Percentiles rank a stretch among this genome's conserved stretches.
Conservation (phyloP, 2,797 vertebrate genomes). For the Octomys mimax region DNA sequence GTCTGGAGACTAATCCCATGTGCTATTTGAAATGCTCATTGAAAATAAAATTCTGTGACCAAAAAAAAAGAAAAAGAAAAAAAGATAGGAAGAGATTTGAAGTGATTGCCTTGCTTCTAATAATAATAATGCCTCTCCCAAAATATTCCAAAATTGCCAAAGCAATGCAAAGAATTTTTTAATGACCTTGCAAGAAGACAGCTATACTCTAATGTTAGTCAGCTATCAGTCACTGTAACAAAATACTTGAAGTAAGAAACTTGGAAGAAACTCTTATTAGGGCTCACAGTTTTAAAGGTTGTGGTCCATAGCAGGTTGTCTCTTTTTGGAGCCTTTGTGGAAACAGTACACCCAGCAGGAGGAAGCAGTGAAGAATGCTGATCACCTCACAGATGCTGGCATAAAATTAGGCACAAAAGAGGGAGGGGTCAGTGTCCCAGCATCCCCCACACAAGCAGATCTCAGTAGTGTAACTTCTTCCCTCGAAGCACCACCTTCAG, state of each 20-base stretch:
- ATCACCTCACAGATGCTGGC: not conserved
- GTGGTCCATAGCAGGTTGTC: too few species aligned
- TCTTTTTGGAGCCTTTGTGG: not conserved
- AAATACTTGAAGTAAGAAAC: not conserved
- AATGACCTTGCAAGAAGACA: not conserved
- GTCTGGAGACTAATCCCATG: slow-evolving; percentile 1
- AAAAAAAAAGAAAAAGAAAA: not conserved
- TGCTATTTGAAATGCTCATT: slow-evolving; percentile 15
- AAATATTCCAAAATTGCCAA: slow-evolving; percentile 11
- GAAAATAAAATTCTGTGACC: slow-evolving; percentile 57
- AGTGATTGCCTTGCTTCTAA: not conserved
- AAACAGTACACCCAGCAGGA: not conserved
- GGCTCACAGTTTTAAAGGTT: not conserved
- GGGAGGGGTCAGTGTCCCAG: not conserved
- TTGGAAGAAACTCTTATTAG: not conserved
- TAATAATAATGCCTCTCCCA: not conserved
- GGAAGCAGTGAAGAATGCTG: not conserved
- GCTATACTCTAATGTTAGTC: not conserved
- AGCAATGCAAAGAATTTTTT: not conserved
- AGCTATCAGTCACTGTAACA: not conserved
- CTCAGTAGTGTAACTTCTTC: not conserved
- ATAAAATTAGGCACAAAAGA: not conserved
- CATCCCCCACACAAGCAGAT: not conserved
- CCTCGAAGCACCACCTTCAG: too few species aligned
- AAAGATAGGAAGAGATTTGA: not conserved